Evolutionary conservation across 2,113 vertebrate genomes (phyloP).

Genomic region (Trochalopteron elliotii): DNA sequence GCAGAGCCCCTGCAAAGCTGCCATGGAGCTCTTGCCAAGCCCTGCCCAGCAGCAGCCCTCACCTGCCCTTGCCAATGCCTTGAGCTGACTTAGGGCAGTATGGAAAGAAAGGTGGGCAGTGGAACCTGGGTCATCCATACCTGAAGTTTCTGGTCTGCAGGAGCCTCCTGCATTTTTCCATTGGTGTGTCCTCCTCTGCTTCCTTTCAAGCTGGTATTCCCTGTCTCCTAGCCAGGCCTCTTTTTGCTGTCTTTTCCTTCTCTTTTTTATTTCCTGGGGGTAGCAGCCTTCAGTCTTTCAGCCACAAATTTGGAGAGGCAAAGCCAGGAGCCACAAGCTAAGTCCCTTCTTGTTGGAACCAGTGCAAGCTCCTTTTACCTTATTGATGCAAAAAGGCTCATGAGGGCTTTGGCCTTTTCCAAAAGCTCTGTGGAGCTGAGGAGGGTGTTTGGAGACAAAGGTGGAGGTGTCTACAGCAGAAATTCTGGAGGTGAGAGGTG

Average conservation of each 20-base stretch:
- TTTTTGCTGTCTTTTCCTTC: neutral
- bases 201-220: neutral
- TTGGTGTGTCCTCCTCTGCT: neutral
- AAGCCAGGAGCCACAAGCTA: neutral
- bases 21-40: neutral
- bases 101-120: neutral
- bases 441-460: neutral
- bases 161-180: neutral
- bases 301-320: neutral
- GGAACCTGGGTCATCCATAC: neutral
- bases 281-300: neutral
- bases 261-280: neutral
- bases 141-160: accelerated
- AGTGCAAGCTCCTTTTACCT: neutral
- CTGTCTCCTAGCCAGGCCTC: neutral
- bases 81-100: neutral
- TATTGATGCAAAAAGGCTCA: accelerated
- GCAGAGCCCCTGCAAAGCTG: neutral
- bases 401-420: neutral
- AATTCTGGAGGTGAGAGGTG: neutral
- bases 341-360: neutral
- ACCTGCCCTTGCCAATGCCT: accelerated
- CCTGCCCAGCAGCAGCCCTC: neutral
- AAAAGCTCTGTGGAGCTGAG: neutral
- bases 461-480: neutral